Percentiles rank a stretch among this genome's conserved stretches.
Conservation (phyloP, 2,113 vertebrate species). For the Herpailurus yagouaroundi region DNA sequence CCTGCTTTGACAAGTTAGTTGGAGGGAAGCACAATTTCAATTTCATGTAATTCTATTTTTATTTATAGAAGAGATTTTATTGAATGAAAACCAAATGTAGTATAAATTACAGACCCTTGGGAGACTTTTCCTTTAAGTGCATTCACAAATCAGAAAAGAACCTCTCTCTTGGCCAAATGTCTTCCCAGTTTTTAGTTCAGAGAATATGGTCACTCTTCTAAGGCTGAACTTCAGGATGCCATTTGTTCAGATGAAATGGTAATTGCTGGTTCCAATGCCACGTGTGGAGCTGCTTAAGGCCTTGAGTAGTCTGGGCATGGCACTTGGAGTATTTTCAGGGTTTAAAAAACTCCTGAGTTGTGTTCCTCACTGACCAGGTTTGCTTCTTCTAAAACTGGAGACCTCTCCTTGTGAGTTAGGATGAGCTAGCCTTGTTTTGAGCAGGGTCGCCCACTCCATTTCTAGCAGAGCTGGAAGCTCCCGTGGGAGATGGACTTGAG, state of each 20-base stretch:
- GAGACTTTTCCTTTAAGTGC: not conserved
- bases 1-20: not conserved
- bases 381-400: not conserved
- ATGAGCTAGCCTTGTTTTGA: not conserved
- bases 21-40: not conserved
- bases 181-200: slow-evolving; percentile 6
- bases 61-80: not conserved
- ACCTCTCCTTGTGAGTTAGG: not conserved
- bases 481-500: not conserved
- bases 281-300: not conserved
- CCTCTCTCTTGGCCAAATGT: not conserved
- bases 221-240: not conserved
- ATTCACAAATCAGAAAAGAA: not conserved
- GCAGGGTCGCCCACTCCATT: not conserved
- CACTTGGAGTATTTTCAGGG: not conserved
- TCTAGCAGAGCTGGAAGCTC: not conserved
- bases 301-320: not conserved
- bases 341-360: not conserved
- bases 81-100: not conserved
- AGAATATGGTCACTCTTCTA: not conserved
- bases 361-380: not conserved
- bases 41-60: not conserved
- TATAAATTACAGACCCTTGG: not conserved
- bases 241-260: not conserved
- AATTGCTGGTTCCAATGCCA: not conserved